These are phyloP conservation scores for Ploceus nigricollis DNA, from an alignment of 2,113 vertebrate genomes.

Conservation along the genomic window DNA sequence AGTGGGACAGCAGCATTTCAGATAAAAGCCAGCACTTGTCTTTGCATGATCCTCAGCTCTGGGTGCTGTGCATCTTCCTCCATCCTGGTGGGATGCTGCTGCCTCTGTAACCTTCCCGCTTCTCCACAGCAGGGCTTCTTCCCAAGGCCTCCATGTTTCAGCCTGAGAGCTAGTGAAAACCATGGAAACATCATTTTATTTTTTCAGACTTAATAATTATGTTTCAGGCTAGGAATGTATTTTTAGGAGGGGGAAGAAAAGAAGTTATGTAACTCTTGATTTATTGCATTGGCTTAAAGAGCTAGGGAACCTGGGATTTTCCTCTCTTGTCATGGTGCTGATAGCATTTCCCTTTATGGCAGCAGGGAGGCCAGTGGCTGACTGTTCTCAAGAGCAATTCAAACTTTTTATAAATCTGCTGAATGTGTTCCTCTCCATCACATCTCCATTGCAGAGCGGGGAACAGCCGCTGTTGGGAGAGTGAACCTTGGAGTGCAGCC, in stretches of 20 bases:
- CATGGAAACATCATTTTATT: conserved; percentile 18
- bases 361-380: not conserved
- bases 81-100: not conserved
- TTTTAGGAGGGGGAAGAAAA: not conserved
- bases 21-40: rapidly evolving
- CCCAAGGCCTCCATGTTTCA: not conserved
- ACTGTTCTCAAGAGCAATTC: not conserved
- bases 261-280: conserved; percentile 6
- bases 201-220: conserved; percentile 50
- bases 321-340: not conserved
- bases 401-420: not conserved
- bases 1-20: not conserved
- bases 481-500: rapidly evolving
- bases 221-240: conserved; percentile 31
- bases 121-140: not conserved
- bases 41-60: not conserved
- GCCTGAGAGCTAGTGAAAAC: not conserved
- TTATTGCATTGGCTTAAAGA: conserved; percentile 27
- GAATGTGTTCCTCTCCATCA: not conserved
- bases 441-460: rapidly evolving
- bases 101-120: not conserved
- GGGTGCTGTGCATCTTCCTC: not conserved
- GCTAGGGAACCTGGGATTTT: conserved; percentile 32
- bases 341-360: conserved; percentile 11
- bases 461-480: rapidly evolving